Evolutionary conservation across 2,113 vertebrate genomes (phyloP), one percentile per base, ranked within the genome.

Genomic region (Otis tarda): DNA sequence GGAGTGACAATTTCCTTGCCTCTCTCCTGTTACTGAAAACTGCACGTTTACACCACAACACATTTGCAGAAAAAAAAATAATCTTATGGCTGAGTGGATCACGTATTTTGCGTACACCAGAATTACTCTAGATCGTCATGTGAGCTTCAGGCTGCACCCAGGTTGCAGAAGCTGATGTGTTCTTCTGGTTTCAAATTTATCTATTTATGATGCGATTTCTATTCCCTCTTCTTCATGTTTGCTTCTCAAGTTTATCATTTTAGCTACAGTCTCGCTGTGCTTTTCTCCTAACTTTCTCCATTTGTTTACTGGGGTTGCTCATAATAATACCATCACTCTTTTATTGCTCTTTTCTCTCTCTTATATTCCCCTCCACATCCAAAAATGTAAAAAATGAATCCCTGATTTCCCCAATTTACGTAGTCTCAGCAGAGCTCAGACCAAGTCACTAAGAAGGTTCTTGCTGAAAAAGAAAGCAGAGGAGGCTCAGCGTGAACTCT

Each of bases 371-470:
- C 65, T 23, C 81, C 55, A 59, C 47, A 84, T 61, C 89, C 69
- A 92, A 94, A 97, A 96, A 90, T 47, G 55, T 67, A 87, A 81
- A 96, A 93, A 91, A 86, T 86, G 93, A 97, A 97, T 92, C 91
- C 96, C 89, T 82, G 78, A 43, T 92, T 97, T 95, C 94, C 92
- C 75, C 81, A 90, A 90, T 95, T 95, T 97, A 55, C 90, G 96
- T 94, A 87, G 60, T 95, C 79, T 94, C 93, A 80, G 90, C 89
- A 96, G 87, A 97, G 95, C 95, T 97, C 94, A 91, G 79, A 90
- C 87, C 80, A 98, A 98, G 94, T 98, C 96, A 97, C 94, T 89
- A 79, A 96, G 94, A 96, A 95, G 94, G 70, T 90, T 97, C 90
- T 94, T 97, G 87, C 87, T 67, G 73, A 50, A 96, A 96, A 96